Conservation (phyloP, 2,797 vertebrate genomes). For the Lepidocolaptes lacrymiger region DNA sequence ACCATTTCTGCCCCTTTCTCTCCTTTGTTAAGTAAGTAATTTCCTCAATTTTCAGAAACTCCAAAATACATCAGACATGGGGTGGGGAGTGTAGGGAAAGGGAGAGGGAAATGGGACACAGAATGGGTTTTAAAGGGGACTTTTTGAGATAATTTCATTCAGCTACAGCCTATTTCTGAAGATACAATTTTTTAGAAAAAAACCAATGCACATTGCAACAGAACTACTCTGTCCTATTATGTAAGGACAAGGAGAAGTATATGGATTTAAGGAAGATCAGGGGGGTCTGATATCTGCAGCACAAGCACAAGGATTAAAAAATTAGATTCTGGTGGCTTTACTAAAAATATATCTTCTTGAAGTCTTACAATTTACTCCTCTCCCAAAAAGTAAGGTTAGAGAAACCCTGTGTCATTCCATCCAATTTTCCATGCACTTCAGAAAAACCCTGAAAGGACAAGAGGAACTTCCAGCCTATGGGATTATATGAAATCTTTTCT, state of each 20-base stretch:
- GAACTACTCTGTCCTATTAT: not conserved
- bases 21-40: not conserved
- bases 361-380: not conserved
- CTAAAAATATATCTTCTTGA: not conserved
- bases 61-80: not conserved
- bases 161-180: not conserved
- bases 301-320: not conserved
- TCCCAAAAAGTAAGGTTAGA: not conserved
- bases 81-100: accelerated
- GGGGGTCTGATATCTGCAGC: not conserved
- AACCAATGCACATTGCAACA: not conserved
- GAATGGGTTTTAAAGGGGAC: accelerated
- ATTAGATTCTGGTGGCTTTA: not conserved
- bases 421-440: not conserved
- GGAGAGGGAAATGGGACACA: not conserved
- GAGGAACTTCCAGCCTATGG: not conserved
- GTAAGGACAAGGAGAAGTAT: not conserved
- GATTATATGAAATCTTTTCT: not conserved
- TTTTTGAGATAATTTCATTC: not conserved
- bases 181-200: not conserved
- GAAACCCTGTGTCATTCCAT: not conserved
- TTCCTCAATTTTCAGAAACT: not conserved
- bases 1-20: not conserved
- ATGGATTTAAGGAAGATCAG: not conserved
- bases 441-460: not conserved